phyloP scores from a whole-genome alignment of 2,113 vertebrate species.

The Propithecus coquereli region DNA sequence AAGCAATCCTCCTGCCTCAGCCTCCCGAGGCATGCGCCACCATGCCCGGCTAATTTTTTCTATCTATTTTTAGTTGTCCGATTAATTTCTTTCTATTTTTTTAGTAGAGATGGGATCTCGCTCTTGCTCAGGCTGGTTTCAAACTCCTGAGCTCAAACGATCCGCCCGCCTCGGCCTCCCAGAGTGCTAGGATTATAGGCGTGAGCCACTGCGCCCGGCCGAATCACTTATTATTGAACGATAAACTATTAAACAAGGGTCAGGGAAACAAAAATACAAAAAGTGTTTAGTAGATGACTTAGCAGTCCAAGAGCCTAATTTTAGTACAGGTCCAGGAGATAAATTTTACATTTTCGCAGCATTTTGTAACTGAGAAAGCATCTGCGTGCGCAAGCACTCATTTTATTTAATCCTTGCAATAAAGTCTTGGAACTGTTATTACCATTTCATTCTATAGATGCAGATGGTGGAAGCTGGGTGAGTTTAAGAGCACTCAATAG shows the following conservation, averaged over 20 bases:
- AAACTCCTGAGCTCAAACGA: too few relatives aligned
- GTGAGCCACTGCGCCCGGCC: too few relatives aligned
- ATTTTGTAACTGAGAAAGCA: not conserved
- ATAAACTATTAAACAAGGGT: not conserved
- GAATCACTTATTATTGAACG: not conserved
- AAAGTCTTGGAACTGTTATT: not conserved
- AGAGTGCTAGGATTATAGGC: too few relatives aligned
- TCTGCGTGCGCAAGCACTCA: not conserved
- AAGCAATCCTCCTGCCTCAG: too few relatives aligned
- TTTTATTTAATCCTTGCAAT: not conserved
- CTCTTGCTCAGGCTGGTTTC: too few relatives aligned
- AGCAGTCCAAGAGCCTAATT: not conserved
- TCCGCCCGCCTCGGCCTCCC: too few relatives aligned
- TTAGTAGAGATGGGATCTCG: too few relatives aligned
- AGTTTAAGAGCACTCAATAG: not conserved
- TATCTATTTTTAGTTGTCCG: too few relatives aligned
- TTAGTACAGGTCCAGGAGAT: not conserved
- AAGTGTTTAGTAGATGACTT: not conserved
- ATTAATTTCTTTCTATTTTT: too few relatives aligned
- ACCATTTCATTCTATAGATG: not conserved
- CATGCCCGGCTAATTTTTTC: too few relatives aligned
- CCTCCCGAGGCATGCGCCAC: too few relatives aligned
- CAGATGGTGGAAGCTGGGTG: not conserved
- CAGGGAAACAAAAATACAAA: not conserved
- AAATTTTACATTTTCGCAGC: not conserved